Base-by-base conservation (phyloP, 2,113 vertebrate species). In the Nothoprocta pentlandii region DNA sequence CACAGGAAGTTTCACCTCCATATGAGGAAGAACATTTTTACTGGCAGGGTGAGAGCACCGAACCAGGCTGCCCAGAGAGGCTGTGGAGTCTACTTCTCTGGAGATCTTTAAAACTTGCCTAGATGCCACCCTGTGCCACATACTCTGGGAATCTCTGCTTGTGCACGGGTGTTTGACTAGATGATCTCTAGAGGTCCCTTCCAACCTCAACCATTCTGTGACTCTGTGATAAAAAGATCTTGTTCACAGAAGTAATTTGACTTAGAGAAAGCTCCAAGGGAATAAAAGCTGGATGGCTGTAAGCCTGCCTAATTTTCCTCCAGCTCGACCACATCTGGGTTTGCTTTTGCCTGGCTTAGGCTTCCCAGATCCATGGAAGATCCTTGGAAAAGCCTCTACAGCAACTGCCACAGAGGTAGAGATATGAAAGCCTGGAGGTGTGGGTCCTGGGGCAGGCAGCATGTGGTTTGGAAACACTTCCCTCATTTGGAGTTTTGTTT, bases 391-490 rank as follows among this genome's bases (percentile, higher is more conserved):
- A 75, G 3, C 8, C 2, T 21, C 11, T 47, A 32, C 61, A 39
- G 12, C 15, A 80, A 8, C 2, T 2, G 14, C n/a, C 4, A 90
- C 46, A 74, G 68, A 83, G 32, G 16, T 1, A 42, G 44, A 39
- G 17, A 12, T 56, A 26, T 26, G 28, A 82, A 92, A 56, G 3
- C 3, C 7, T 2, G 1, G 12, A 0, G 0, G 36, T 21, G 76
- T 34, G 23, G 76, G 32, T 3, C 4, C 3, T 75, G 25, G 25
- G 34, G 39, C n/a, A 21, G 25, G 20, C 30, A 47, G 34, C 6
- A 26, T 69, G 13, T 59, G 26, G 28, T 69, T 34, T 75, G 11
- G 36, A 79, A 90, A 74, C 32, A 12, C 12, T 56, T 73, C 30
- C 15, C 76, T 0, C 0, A 16, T 70, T 13, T 66, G 28, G 16